phyloP scores from a whole-genome alignment of 2,888 invertebrate genomes.

The Epinotia brunnichana region DNA sequence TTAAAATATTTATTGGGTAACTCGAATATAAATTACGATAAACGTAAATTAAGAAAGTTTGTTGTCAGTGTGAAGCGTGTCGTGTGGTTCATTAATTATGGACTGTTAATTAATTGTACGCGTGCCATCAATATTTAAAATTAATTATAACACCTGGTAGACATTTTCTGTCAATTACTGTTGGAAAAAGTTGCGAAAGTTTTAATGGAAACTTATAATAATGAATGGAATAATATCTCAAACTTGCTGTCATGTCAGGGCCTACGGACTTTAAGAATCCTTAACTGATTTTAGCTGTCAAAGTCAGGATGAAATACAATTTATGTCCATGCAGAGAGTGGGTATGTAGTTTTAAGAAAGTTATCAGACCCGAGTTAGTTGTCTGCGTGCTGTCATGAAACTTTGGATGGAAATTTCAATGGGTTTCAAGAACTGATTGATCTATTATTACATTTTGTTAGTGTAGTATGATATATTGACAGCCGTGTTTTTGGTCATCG shows the following conservation, averaged over 20 bases:
- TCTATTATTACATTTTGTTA: background rate
- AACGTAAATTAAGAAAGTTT: conserved; percentile 51
- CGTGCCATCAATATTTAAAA: conserved; percentile 43
- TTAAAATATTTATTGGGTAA: conserved; percentile 46
- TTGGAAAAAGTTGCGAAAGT: conserved; percentile 4
- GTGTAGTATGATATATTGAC: no score
- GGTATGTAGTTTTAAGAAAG: conserved; percentile 19
- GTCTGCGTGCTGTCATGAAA: background rate
- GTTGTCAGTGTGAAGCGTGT: conserved; percentile 46
- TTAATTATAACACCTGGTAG: conserved; percentile 23
- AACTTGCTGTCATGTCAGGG: background rate
- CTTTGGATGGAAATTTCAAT: background rate
- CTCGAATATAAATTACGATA: conserved; percentile 44
- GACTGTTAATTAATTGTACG: conserved; percentile 52
- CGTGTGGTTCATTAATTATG: conserved; percentile 52
- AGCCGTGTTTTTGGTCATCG: no score
- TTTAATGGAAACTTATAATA: conserved; percentile 2
- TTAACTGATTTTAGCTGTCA: conserved; percentile 18
- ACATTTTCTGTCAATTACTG: conserved; percentile 7
- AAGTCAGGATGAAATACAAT: conserved; percentile 32
- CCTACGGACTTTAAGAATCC: conserved; percentile 10
- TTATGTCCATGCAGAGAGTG: conserved; percentile 16
- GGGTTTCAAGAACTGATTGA: conserved; percentile 2
- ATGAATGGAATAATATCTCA: background rate
- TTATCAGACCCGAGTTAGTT: conserved; percentile 4